Conservation (phyloP, 2,797 vertebrate genomes). For the Schizopygopsis malacanthus region DNA sequence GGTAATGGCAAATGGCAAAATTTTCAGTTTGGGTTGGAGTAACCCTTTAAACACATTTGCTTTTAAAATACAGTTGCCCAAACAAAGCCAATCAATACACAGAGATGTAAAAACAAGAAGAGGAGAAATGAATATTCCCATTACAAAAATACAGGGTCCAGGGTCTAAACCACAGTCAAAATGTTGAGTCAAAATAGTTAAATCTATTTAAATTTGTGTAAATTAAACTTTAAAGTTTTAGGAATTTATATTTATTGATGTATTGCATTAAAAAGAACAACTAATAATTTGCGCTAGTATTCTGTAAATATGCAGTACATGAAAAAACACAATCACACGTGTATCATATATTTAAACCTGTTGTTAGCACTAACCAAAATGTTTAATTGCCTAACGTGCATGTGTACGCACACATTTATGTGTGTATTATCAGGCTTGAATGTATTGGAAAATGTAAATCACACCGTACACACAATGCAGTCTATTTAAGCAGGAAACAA, state of each 20-base stretch:
- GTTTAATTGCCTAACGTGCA: not conserved
- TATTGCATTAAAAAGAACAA: not conserved
- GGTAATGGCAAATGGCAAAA: too few relatives aligned
- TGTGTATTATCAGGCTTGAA: not conserved
- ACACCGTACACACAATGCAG: constrained; percentile 44
- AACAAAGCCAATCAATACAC: not conserved
- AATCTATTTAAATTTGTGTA: too few relatives aligned
- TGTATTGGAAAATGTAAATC: constrained; percentile 51
- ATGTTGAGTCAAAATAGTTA: too few relatives aligned
- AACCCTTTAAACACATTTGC: too few relatives aligned
- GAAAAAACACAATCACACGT: not conserved
- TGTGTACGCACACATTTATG: not conserved
- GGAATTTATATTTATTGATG: too few relatives aligned
- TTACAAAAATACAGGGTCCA: not conserved
- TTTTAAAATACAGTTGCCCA: not conserved
- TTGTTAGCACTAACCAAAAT: not conserved
- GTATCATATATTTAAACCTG: not conserved
- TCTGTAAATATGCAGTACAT: not conserved
- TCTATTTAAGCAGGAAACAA: constrained; percentile 23
- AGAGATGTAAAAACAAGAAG: not conserved
- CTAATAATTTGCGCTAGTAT: not conserved
- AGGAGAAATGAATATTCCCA: not conserved
- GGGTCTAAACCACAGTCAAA: too few relatives aligned
- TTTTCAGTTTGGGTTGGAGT: too few relatives aligned
- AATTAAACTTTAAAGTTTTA: too few relatives aligned